Base-by-base conservation (phyloP, 2,113 vertebrate genomes). In the Oreochromis aureus region DNA sequence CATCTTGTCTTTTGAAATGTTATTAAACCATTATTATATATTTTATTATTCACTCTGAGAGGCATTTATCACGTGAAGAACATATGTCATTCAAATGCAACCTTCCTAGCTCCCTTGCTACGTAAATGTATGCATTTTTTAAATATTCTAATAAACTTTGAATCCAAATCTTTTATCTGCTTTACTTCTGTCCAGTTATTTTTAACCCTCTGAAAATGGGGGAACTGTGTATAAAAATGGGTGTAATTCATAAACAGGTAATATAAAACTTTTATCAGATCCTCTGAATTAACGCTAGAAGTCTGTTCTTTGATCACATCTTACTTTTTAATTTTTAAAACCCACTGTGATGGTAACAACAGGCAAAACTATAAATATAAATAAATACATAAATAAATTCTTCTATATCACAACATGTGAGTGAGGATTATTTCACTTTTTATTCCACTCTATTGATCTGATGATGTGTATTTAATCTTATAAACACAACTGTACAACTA, bases 401-500 rank as follows among this genome's bases (percentile, higher is more conserved):
- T 71, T 71, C 66, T 24, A 22, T 15, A n/a, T 22, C 39, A 71
- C 39, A 71, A 24, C 19, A 41, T 63, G 32, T 0, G n/a, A 71
- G 0, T 71, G 0, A 41, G 1, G 1, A 71, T 10, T 44, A 71
- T 71, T 71, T 71, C 7, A 44, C 66, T 15, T 71, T 44, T 71
- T 71, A 48, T 13, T 71, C 0, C 12, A 15, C 7, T 44, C 0
- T 7, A 9, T 41, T 9, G 36, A 12, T 63, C 5, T 63, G 30
- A 63, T 63, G 59, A 63, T 30, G 6, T 10, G 30, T 34, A 0
- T 19, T 63, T 63, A 63, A 63, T 63, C 59, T 63, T 63, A 16
- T 63, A 30, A 63, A 32, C 58, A 18, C 27, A 59, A 32, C 5
- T 61, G 30, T 0, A 0, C 16, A 61, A 2, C 9, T 34, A 34